phyloP scores from a whole-genome alignment of 37 sponge, comb jelly and placozoan species.

The Aplysina aerophoba region DNA sequence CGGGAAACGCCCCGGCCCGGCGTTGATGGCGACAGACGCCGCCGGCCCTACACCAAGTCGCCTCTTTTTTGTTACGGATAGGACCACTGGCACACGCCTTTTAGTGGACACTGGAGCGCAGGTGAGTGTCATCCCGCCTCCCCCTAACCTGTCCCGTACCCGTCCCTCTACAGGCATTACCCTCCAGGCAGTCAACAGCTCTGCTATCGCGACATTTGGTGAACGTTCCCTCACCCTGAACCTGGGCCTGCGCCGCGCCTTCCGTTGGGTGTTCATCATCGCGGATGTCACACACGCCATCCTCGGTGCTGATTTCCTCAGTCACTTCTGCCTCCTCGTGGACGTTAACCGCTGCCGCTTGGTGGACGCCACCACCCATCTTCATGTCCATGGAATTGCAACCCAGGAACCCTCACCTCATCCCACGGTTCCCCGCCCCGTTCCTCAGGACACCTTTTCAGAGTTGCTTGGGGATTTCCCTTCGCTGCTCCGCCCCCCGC shows the following conservation, averaged over 20 bases:
- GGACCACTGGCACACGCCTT: not conserved
- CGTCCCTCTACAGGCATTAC: not conserved
- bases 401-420: too few species aligned
- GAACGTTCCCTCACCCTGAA: constrained; percentile 44
- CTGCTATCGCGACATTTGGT: too few species aligned
- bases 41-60: constrained; percentile 45
- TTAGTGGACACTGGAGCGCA: constrained; percentile 45
- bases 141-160: not conserved
- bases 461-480: constrained; percentile 36
- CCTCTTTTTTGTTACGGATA: constrained; percentile 54
- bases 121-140: constrained; percentile 34
- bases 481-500: too few species aligned
- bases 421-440: too few species aligned
- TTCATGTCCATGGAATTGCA: constrained; percentile 32
- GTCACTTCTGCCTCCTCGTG: constrained; percentile 38
- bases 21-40: constrained; percentile 30
- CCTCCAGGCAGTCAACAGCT: too few species aligned
- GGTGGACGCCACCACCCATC: constrained; percentile 25
- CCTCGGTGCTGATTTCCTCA: constrained; percentile 70
- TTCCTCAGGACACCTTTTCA: not conserved
- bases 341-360: constrained; percentile 20
- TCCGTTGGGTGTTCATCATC: constrained; percentile 61
- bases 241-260: constrained; percentile 62
- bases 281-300: constrained; percentile 76
- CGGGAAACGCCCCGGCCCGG: constrained; percentile 54